Percentiles rank a stretch among this genome's conserved stretches.
Evolutionary conservation across 1,140 invertebrate genomes (phyloP).

Genomic region (Zaprionus vittiger): DNA sequence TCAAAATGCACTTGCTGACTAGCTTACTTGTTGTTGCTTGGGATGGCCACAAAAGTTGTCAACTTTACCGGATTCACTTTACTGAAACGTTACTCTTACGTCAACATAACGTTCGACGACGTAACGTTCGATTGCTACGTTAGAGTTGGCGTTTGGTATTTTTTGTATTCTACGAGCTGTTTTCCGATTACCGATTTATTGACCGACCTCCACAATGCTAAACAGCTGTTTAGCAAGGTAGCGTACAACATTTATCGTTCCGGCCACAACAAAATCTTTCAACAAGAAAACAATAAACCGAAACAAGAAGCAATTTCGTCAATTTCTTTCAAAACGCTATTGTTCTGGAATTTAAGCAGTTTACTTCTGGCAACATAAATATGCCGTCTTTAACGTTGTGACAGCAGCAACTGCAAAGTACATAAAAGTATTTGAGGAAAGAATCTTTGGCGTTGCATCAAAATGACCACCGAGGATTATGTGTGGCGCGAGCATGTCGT

Average conservation of each 20-base stretch:
- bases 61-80: slow-evolving; percentile 14
- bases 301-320: slow-evolving; percentile 1
- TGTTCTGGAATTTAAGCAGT: not conserved
- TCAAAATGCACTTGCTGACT: not conserved
- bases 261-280: slow-evolving; percentile 45
- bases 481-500: slow-evolving; percentile 87
- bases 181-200: slow-evolving; percentile 25
- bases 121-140: slow-evolving; percentile 14
- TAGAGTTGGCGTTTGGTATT: slow-evolving; percentile 4
- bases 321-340: not conserved
- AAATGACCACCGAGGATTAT: slow-evolving; percentile 66
- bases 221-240: slow-evolving; percentile 38
- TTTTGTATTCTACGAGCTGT: slow-evolving; percentile 3
- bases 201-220: slow-evolving; percentile 21
- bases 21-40: not conserved
- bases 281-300: slow-evolving; percentile 35
- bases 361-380: slow-evolving; percentile 18
- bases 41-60: slow-evolving; percentile 13
- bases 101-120: slow-evolving; percentile 11
- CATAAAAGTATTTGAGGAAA: slow-evolving; percentile 19
- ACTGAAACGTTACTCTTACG: slow-evolving; percentile 4
- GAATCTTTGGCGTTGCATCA: slow-evolving; percentile 24
- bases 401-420: slow-evolving; percentile 32
- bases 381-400: slow-evolving; percentile 27
- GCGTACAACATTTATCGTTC: slow-evolving; percentile 40